Evolutionary conservation across 1,140 invertebrate genomes (phyloP).

Genomic region (Oryctes rhinoceros): DNA sequence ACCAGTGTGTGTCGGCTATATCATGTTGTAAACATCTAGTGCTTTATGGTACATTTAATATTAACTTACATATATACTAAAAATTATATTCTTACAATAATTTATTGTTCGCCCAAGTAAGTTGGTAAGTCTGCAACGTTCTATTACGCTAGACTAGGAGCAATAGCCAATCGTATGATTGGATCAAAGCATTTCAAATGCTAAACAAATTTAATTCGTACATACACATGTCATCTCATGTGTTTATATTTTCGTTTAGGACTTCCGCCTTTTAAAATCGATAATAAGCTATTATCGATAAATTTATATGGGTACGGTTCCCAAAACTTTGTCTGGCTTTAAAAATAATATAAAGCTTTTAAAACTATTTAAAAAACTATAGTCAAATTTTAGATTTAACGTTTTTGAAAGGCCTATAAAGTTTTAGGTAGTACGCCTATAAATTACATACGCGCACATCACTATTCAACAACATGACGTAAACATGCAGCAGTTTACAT

Average conservation of each 20-base stretch:
- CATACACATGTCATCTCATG: too few relatives aligned
- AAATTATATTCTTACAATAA: conserved; percentile 20
- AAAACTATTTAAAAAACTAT: too few relatives aligned
- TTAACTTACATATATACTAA: background rate
- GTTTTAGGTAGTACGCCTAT: too few relatives aligned
- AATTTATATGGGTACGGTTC: background rate
- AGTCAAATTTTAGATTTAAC: too few relatives aligned
- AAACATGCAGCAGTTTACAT: conserved; percentile 4
- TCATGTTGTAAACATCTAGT: background rate
- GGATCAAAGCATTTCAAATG: too few relatives aligned
- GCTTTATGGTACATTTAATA: background rate
- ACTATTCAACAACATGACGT: conserved; percentile 21
- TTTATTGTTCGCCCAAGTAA: conserved; percentile 20
- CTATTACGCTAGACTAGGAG: background rate
- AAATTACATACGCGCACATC: background rate
- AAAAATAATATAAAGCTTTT: conserved; percentile 60
- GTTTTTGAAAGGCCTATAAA: too few relatives aligned
- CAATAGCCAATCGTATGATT: background rate
- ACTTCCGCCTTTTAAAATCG: background rate
- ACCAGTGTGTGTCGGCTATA: conserved; percentile 1
- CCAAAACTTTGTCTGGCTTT: conserved; percentile 11
- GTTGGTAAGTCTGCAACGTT: background rate
- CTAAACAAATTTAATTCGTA: too few relatives aligned
- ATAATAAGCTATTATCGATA: background rate
- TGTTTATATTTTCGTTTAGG: background rate